Evolutionary conservation across 2,113 vertebrate genomes (phyloP).

Genomic region (Amazona guildingii): DNA sequence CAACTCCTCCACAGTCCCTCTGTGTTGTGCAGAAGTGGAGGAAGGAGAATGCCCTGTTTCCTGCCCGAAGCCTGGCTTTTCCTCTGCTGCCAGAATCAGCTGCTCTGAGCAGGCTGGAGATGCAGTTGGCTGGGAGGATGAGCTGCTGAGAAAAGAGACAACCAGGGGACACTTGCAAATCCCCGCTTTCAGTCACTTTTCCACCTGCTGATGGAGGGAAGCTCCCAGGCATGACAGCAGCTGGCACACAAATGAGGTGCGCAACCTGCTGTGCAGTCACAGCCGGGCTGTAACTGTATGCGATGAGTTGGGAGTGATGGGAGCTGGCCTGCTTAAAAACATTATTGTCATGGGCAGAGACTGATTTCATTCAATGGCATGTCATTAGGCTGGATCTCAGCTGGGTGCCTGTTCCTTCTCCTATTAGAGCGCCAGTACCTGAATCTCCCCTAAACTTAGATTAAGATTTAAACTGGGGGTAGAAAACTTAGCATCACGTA

Average conservation of each 20-base stretch:
- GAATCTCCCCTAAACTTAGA: neutral
- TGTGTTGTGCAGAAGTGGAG: neutral
- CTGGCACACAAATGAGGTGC: neutral
- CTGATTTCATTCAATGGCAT: rapidly evolving
- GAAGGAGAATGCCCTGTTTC: rapidly evolving
- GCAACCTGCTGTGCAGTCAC: rapidly evolving
- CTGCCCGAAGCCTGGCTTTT: neutral
- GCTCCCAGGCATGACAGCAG: neutral
- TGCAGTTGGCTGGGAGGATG: neutral
- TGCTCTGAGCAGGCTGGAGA: neutral
- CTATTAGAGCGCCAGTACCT: rapidly evolving
- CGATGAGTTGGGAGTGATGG: rapidly evolving
- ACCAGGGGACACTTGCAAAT: no score
- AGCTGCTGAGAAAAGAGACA: neutral
- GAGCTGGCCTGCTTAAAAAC: neutral
- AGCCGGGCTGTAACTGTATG: rapidly evolving
- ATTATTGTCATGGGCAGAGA: rapidly evolving
- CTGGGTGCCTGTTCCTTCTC: neutral
- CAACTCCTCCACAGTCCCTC: rapidly evolving
- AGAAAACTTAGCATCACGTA: rapidly evolving
- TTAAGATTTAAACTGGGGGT: neutral
- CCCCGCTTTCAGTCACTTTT: neutral
- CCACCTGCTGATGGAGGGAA: rapidly evolving
- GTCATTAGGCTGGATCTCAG: neutral
- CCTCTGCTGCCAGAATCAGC: rapidly evolving